phyloP scores from a whole-genome alignment of 2,797 vertebrate genomes.

The Scleropages formosus region DNA sequence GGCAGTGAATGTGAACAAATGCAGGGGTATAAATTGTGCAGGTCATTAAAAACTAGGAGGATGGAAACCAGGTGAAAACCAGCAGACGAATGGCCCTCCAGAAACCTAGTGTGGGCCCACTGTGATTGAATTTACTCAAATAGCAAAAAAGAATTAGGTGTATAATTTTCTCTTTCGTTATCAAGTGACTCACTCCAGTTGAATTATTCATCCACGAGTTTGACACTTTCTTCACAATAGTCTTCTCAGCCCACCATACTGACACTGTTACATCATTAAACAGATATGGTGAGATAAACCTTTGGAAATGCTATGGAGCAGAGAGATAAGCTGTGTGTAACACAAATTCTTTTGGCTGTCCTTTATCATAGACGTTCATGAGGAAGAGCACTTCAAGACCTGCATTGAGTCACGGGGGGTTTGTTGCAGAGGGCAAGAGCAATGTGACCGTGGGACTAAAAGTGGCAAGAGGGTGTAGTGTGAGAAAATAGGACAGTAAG shows the following conservation, averaged over 20 bases:
- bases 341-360: background rate
- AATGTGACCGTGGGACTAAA: background rate
- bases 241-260: slow-evolving; percentile 9
- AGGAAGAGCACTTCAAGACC: background rate
- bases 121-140: too few species aligned
- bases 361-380: background rate
- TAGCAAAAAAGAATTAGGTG: too few species aligned
- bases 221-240: background rate
- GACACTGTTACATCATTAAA: background rate
- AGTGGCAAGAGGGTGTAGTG: background rate
- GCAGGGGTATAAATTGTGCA: too few species aligned
- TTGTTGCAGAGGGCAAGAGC: background rate
- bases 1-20: too few species aligned
- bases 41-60: too few species aligned
- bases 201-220: background rate
- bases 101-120: too few species aligned
- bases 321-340: background rate
- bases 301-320: background rate
- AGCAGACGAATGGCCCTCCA: too few species aligned
- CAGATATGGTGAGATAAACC: background rate
- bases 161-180: background rate
- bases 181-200: background rate
- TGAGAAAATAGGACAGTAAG: too few species aligned
- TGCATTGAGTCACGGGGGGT: background rate
- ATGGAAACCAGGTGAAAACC: too few species aligned